Percentiles rank a stretch among this genome's conserved stretches.
Evolutionary conservation across 2,888 invertebrate species (phyloP).

Genomic region (Papilio elwesi): DNA sequence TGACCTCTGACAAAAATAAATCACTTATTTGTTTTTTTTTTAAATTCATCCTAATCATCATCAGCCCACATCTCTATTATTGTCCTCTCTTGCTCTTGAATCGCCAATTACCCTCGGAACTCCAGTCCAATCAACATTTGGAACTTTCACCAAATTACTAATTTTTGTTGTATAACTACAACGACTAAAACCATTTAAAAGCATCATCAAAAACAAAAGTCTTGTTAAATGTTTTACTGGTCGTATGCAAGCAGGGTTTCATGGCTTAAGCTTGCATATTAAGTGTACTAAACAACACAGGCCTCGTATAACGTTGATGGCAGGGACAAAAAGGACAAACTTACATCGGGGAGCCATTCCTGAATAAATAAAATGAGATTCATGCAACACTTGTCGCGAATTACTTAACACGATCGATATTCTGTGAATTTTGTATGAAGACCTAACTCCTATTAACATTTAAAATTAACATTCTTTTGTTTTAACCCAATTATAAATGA

Average conservation of each 20-base stretch:
- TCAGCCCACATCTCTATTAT: too few species aligned
- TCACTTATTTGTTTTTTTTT: too few species aligned
- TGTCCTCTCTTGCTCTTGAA: too few species aligned
- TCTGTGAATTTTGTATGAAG: slow-evolving; percentile 16
- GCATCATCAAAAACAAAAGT: not conserved
- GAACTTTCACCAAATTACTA: too few species aligned
- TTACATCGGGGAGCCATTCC: slow-evolving; percentile 13
- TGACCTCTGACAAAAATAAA: too few species aligned
- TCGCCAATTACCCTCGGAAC: too few species aligned
- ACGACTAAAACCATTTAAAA: not conserved
- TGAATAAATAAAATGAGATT: slow-evolving; percentile 30
- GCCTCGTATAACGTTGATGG: slow-evolving; percentile 17
- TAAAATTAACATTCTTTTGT: not conserved
- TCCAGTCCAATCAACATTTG: too few species aligned
- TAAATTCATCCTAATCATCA: too few species aligned
- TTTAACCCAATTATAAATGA: too few species aligned
- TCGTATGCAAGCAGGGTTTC: not conserved
- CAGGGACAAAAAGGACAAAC: slow-evolving; percentile 29
- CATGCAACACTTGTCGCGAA: slow-evolving; percentile 8
- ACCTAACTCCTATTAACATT: not conserved
- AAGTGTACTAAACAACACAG: slow-evolving; percentile 5
- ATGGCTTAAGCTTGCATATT: slow-evolving; percentile 1
- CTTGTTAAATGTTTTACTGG: not conserved
- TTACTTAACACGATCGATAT: slow-evolving; percentile 13
- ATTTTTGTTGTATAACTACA: not conserved